Base-by-base conservation (phyloP, 2,113 vertebrate genomes). In the Nothocercus julius region DNA sequence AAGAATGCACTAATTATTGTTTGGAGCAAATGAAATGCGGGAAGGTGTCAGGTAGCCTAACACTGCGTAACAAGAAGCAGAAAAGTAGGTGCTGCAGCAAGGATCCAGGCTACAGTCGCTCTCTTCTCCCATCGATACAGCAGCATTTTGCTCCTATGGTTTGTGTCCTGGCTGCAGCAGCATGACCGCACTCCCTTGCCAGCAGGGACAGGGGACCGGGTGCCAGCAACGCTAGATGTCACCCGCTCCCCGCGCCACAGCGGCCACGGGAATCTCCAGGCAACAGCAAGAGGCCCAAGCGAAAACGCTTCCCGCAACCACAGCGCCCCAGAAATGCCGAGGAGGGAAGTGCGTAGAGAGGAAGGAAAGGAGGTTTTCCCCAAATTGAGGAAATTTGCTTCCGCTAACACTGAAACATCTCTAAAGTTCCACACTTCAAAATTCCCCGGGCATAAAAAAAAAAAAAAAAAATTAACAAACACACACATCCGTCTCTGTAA, bases 181-280 rank as follows among this genome's bases (percentile, higher is more conserved):
- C 82, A 34, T 5, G 6, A 3, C 49, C 2, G 22, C 0, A 32
- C 75, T 85, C 53, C 30, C 2, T 9, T 38, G 36, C 87, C 67
- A 54, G 42, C 2, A 1, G 6, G 1, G 21, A 22, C 49, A 49
- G 7, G 20, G 75, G 54, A 36, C 61, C 3, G 3, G 66, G 74
- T 44, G 17, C 62, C 42, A 77, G 68, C 64, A 93, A 95, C 97
- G 90, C 96, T 97, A 98, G 97, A 92, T 97, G 97, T 75, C 95
- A 90, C 96, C 94, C 88, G 96, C 51, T 32, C 67, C 93, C 87
- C 84, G 93, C 28, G 72, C n/a, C 89, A 68, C 58, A 97, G 75
- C 92, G 72, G 49, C 59, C 66, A 32, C 73, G 74, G 83, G 77
- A 79, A 77, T 30, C 93, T 94, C 86, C 88, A 38, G 82, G 76